A percentile compares a stretch with the other conserved stretches of the same genome.
These are phyloP conservation scores for Pimephales promelas DNA, from an alignment of 2,113 vertebrate species.

Conservation along the genomic window DNA sequence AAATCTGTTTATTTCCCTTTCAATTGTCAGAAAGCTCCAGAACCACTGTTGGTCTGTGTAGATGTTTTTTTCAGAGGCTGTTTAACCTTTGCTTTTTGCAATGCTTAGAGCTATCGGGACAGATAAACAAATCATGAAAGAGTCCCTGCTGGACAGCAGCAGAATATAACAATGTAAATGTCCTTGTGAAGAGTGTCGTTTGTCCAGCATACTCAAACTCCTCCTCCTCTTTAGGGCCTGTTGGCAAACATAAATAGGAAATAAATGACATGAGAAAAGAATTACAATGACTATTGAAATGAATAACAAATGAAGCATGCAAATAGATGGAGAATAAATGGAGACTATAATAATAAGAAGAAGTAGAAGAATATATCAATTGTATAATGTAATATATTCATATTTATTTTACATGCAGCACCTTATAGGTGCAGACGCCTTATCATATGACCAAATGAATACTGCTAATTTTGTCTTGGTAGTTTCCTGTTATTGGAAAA, in stretches of 20 bases:
- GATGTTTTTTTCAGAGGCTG: constrained; percentile 59
- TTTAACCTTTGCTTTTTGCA: constrained; percentile 60
- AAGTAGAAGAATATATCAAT: neutral
- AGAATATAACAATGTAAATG: constrained; percentile 55
- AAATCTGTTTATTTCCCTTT: constrained; percentile 41
- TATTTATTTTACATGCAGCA: too few relatives aligned
- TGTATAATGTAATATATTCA: neutral
- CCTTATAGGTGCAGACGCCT: neutral
- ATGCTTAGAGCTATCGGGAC: constrained; percentile 58
- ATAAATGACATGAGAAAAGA: constrained; percentile 10
- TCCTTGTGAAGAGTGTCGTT: constrained; percentile 22
- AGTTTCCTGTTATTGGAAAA: neutral
- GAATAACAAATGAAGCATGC: neutral
- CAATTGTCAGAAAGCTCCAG: constrained; percentile 8
- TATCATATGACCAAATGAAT: neutral
- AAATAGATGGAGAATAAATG: too few relatives aligned
- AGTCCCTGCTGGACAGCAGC: constrained; percentile 46
- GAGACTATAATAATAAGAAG: neutral
- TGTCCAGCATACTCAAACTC: neutral
- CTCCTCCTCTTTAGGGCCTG: neutral
- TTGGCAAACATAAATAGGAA: neutral
- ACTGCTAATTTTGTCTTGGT: neutral
- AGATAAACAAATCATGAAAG: constrained; percentile 58
- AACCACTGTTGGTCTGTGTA: constrained; percentile 54
- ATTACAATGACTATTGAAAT: neutral